These are phyloP conservation scores for Ciona savignyi DNA, from an alignment of 23 tunicate species.

Conservation along the genomic window DNA sequence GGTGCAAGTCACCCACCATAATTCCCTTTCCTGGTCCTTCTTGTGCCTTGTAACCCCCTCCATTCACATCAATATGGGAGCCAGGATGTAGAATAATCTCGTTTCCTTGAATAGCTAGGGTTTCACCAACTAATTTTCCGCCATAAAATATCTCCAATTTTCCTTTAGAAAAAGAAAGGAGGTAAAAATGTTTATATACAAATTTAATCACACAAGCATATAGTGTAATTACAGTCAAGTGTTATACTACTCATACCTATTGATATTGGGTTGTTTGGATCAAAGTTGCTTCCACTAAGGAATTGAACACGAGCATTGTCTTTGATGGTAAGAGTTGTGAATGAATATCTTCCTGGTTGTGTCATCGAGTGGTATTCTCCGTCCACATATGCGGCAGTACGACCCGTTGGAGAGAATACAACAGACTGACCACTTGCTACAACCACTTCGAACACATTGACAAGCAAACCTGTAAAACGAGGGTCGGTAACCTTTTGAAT, in stretches of 20 bases:
- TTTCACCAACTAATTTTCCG: slow-evolving; percentile 12
- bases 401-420: slow-evolving; percentile 1
- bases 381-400: slow-evolving; percentile 8
- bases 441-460: slow-evolving; percentile 23
- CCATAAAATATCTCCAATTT: slow-evolving; percentile 13
- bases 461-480: slow-evolving; percentile 1
- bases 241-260: too few relatives aligned
- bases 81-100: slow-evolving; percentile 17
- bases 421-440: slow-evolving; percentile 23
- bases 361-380: slow-evolving; percentile 12
- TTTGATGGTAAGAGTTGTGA: slow-evolving; percentile 18
- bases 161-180: too few relatives aligned
- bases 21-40: slow-evolving; percentile 11
- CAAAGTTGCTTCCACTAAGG: slow-evolving; percentile 2
- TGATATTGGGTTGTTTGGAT: slow-evolving; percentile 3
- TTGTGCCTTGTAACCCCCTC: slow-evolving; percentile 12
- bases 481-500: too few relatives aligned
- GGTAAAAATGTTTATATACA: too few relatives aligned
- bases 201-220: too few relatives aligned
- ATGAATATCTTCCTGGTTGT: slow-evolving; percentile 6
- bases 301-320: slow-evolving; percentile 4
- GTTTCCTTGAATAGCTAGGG: slow-evolving; percentile 20
- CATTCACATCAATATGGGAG: slow-evolving; percentile 3
- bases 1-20: too few relatives aligned
- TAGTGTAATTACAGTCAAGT: too few relatives aligned